Conservation (phyloP, 1,140 invertebrate species). For the Metaphire vulgaris region DNA sequence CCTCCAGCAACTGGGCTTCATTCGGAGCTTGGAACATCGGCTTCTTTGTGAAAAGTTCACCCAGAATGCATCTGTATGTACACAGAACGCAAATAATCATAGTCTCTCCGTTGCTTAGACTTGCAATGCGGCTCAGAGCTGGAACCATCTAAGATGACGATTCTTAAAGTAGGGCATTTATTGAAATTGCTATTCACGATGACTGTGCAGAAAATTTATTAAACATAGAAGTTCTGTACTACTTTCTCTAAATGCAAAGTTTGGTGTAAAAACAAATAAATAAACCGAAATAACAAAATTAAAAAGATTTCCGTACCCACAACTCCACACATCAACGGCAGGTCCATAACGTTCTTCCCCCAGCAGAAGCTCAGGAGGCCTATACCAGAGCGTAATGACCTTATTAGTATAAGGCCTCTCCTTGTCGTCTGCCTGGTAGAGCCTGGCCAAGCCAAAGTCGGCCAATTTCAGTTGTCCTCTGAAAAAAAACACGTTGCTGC, state of each 20-base stretch:
- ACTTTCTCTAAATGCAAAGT: too few relatives aligned
- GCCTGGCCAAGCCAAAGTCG: conserved; percentile 92
- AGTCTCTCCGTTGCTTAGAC: too few relatives aligned
- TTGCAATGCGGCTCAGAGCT: too few relatives aligned
- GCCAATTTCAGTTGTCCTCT: conserved; percentile 98
- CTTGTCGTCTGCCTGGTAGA: conserved; percentile 91
- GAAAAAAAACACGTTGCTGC: too few relatives aligned
- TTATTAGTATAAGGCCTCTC: conserved; percentile 84
- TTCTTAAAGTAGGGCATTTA: too few relatives aligned
- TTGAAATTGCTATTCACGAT: too few relatives aligned
- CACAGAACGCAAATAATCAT: too few relatives aligned
- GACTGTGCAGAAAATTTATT: too few relatives aligned
- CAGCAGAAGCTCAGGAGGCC: conserved; percentile 89
- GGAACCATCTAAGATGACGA: too few relatives aligned
- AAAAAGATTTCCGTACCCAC: conserved; percentile 70
- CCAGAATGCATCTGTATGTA: conserved; percentile 86
- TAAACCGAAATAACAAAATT: too few relatives aligned
- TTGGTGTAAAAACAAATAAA: too few relatives aligned
- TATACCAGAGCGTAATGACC: conserved; percentile 98
- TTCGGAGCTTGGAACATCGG: conserved; percentile 92
- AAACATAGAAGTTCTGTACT: too few relatives aligned
- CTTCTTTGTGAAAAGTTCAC: conserved; percentile 91
- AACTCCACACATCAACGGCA: conserved; percentile 98
- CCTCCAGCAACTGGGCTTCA: conserved; percentile 88
- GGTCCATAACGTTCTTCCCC: conserved; percentile 97